Conservation (phyloP, 2,797 vertebrate species). For the Schizopygopsis malacanthus region DNA sequence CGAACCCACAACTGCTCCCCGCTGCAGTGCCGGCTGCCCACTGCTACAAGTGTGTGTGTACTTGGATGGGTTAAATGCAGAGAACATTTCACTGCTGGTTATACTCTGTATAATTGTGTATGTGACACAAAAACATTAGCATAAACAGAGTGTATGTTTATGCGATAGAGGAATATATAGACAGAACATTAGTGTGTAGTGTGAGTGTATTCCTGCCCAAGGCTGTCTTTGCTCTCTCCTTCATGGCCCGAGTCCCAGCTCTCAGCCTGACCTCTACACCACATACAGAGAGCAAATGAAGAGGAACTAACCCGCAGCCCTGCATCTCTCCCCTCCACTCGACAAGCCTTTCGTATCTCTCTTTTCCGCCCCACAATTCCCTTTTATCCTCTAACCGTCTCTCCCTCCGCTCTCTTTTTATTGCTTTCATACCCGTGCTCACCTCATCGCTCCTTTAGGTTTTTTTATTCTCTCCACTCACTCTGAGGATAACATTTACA, state of each 20-base stretch:
- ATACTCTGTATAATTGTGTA: no score
- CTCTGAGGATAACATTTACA: background rate
- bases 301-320: conserved; percentile 66
- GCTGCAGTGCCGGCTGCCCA: no score
- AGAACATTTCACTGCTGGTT: no score
- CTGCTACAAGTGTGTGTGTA: no score
- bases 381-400: conserved; percentile 50
- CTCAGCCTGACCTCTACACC: conserved; percentile 56
- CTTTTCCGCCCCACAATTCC: conserved; percentile 43
- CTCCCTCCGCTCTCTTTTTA: conserved; percentile 37
- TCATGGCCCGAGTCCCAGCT: conserved; percentile 48
- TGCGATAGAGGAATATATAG: background rate
- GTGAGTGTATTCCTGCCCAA: conserved; percentile 33
- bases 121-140: background rate
- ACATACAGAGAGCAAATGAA: conserved; percentile 66
- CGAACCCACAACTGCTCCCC: no score
- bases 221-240: conserved; percentile 48
- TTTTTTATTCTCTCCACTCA: conserved; percentile 42
- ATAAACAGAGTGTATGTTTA: background rate
- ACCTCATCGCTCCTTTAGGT: conserved; percentile 59
- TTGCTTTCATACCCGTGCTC: conserved; percentile 38
- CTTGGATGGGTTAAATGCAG: no score
- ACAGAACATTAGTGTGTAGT: conserved; percentile 2
- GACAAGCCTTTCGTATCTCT: conserved; percentile 31
- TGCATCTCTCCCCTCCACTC: conserved; percentile 44